Base-by-base conservation (phyloP, 2,113 vertebrate species). In the Pyxicephalus adspersus region DNA sequence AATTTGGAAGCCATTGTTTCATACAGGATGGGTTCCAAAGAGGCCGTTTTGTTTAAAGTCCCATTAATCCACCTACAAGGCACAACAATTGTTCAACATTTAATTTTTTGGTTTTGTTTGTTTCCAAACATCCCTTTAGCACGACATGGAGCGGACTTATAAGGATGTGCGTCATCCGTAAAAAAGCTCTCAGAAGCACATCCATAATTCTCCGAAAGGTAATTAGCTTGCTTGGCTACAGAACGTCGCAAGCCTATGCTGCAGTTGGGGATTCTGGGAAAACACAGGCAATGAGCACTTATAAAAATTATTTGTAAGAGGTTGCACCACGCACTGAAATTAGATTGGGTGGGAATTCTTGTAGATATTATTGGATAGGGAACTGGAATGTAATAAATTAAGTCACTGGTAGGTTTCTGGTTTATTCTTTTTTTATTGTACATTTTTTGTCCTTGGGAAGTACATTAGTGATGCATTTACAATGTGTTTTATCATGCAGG, bases 11-110 rank as follows among this genome's bases (percentile, higher is more conserved):
- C 51, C 34, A 51, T 82, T 84, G 83, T 87, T 88, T 89, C 87
- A 90, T 84, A 85, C 38, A 57, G 80, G 80, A 81, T 64, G 0
- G 77, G 68, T 86, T 88, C 70, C 84, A 0, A 70, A 70, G 85
- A 31, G 80, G 77, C 23, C 83, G 83, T 78, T 80, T 86, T 89
- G 85, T 87, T 91, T 89, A 90, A 88, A 91, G 88, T 86, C 85
- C 85, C 83, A 76, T 80, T 71, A 57, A 72, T 87, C 65, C 83
- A 82, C 54, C 50, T 81, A 84, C 75, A 85, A 91, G 26, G 28
- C 86, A 83, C 75, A 13, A 77, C 81, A 72, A 83, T 77, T 85
- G 65, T 84, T 60, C 84, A 85, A 74, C 2, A 74, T 83, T 83
- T n/a, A 28, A 79, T 11, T 19, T 52, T 3, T 58, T 3, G n/a